Evolutionary conservation across 2,888 invertebrate species (phyloP).

Genomic region (Deilephila porcellus): DNA sequence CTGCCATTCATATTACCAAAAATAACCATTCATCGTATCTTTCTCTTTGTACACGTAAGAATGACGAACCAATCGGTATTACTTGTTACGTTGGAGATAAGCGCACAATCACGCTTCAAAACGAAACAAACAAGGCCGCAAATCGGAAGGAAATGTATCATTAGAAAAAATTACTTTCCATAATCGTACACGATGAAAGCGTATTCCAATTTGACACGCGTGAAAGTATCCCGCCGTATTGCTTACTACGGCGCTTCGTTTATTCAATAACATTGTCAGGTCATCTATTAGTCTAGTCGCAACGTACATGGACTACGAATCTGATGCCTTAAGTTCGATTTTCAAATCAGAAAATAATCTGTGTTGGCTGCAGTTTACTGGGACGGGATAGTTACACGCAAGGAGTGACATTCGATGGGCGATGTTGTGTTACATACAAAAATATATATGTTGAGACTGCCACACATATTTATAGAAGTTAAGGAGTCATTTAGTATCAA

Average conservation of each 20-base stretch:
- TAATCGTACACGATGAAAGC: conserved; percentile 17
- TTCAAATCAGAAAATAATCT: too few relatives aligned
- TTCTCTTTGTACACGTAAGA: neutral
- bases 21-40: neutral
- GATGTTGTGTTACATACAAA: too few relatives aligned
- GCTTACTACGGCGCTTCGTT: neutral
- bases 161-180: conserved; percentile 26
- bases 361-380: too few relatives aligned
- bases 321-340: too few relatives aligned
- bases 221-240: conserved; percentile 15
- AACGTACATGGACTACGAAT: neutral
- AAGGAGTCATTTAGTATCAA: too few relatives aligned
- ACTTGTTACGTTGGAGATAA: conserved; percentile 10
- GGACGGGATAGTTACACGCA: too few relatives aligned
- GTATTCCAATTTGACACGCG: conserved; percentile 23
- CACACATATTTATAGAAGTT: too few relatives aligned
- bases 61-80: neutral
- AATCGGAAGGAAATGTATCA: conserved; percentile 22
- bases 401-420: too few relatives aligned
- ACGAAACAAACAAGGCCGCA: neutral
- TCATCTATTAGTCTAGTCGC: neutral
- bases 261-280: conserved; percentile 11
- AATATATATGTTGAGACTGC: too few relatives aligned
- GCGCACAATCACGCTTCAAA: conserved; percentile 1
- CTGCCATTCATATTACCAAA: neutral